These are phyloP conservation scores for Microcebus murinus DNA, from an alignment of 2,113 vertebrate genomes.

Conservation along the genomic window DNA sequence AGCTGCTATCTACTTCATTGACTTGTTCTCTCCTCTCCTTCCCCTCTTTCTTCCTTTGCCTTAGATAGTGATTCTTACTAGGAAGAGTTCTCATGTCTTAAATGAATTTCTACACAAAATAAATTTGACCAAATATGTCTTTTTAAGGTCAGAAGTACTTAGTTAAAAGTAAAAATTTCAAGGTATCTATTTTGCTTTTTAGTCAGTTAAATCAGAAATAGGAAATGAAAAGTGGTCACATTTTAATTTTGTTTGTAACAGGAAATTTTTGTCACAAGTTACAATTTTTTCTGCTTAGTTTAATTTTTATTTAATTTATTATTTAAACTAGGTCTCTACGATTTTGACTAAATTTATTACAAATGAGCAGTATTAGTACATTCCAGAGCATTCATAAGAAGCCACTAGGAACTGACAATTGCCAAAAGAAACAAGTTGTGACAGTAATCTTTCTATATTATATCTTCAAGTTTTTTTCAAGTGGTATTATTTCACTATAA, in stretches of 20 bases:
- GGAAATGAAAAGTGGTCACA: background rate
- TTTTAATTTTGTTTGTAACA: background rate
- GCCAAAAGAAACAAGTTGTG: slow-evolving; percentile 3
- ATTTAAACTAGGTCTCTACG: background rate
- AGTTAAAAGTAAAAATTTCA: slow-evolving; percentile 11
- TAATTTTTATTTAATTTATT: slow-evolving; percentile 34
- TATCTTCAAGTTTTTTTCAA: background rate
- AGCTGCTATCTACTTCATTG: background rate
- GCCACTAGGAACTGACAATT: background rate
- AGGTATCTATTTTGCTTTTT: background rate
- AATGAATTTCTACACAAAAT: background rate
- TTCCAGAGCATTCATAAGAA: background rate
- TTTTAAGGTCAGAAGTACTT: background rate
- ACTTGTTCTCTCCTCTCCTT: background rate
- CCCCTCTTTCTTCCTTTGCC: background rate
- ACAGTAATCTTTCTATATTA: background rate
- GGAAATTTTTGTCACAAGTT: background rate
- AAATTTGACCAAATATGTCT: slow-evolving; percentile 13
- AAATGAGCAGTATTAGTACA: background rate
- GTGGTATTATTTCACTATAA: background rate
- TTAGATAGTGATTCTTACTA: background rate
- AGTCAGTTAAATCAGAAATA: background rate
- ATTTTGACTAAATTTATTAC: background rate
- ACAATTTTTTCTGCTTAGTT: background rate
- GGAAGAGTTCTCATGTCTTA: background rate